Evolutionary conservation across 2,888 invertebrate species (phyloP), one percentile per base, ranked within the genome.

Genomic region (Phyllotreta cruciferae): DNA sequence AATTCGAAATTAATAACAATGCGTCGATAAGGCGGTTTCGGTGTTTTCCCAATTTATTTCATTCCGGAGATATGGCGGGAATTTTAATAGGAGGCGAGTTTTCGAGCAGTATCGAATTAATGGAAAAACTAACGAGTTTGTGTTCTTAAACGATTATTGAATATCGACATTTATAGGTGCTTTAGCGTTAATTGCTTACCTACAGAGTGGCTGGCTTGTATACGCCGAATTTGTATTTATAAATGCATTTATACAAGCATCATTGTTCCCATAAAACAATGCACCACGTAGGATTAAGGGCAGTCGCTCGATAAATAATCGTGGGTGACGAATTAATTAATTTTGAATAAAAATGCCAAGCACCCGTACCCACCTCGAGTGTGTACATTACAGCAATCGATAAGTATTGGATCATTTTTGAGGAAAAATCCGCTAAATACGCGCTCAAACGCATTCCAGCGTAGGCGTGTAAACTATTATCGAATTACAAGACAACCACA

Each of bases 211-310:
- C 39, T 61, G 64, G 56, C 55, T 64, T 62, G 4, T 24, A 24
- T 24, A 4, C 24, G 24, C 24, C 24, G 8, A 8, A 50, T 50
- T 10, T 62, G 64, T 69, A 65, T 70, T 73, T 70, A 71, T 71
- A 72, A 72, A 73, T 73, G 69, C 70, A 71, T n/a, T n/a, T n/a
- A n/a, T 70, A 70, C 68, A 64, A 71, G 67, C 71, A 70, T 73
- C 71, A 73, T 73, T 73, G 73, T 73, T 73, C 64, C 66, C 71
- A 70, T 71, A 71, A 71, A 67, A 73, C 73, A 73, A 73, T 73
- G 64, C 71, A 62, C 63, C 65, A 66, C 66, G 71, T 73, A 71
- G 72, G 71, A 70, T 62, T 10, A 55, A 67, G 66, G 66, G 66
- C 66, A 65, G 53, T 56, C 56, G 64, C 56, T 63, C 57, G 60